Evolutionary conservation across 2,888 invertebrate genomes (phyloP).

Genomic region (Drosophila peninsularis): DNA sequence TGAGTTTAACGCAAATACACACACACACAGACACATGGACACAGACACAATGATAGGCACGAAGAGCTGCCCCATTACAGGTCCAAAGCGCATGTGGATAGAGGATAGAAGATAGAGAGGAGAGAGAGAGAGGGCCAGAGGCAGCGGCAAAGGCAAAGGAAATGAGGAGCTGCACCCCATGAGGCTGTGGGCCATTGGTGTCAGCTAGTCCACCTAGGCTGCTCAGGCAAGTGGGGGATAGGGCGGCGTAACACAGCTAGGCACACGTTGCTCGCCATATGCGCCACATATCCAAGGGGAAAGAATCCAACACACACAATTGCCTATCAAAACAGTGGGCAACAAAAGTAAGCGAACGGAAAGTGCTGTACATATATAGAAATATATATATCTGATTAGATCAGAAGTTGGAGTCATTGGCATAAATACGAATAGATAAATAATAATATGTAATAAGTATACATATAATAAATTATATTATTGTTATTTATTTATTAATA

Average conservation of each 20-base stretch:
- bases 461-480: no score
- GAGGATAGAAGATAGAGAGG: neutral
- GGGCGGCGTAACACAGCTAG: slow-evolving; percentile 18
- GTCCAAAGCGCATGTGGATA: slow-evolving; percentile 32
- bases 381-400: neutral
- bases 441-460: no score
- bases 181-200: slow-evolving; percentile 5
- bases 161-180: slow-evolving; percentile 9
- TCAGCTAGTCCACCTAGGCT: slow-evolving; percentile 9
- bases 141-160: slow-evolving; percentile 4
- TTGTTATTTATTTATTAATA: no score
- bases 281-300: slow-evolving; percentile 41
- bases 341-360: neutral
- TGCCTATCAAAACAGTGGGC: slow-evolving; percentile 38
- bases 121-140: neutral
- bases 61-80: slow-evolving; percentile 48
- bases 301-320: slow-evolving; percentile 22
- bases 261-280: slow-evolving; percentile 68
- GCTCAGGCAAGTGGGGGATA: no score
- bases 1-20: slow-evolving; percentile 61
- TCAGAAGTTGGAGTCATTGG: neutral
- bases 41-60: slow-evolving; percentile 25
- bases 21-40: slow-evolving; percentile 21
- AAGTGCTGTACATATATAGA: neutral
- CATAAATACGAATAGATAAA: neutral